Conservation (phyloP, 2,888 invertebrate genomes). For the Drosophila anomelani region DNA sequence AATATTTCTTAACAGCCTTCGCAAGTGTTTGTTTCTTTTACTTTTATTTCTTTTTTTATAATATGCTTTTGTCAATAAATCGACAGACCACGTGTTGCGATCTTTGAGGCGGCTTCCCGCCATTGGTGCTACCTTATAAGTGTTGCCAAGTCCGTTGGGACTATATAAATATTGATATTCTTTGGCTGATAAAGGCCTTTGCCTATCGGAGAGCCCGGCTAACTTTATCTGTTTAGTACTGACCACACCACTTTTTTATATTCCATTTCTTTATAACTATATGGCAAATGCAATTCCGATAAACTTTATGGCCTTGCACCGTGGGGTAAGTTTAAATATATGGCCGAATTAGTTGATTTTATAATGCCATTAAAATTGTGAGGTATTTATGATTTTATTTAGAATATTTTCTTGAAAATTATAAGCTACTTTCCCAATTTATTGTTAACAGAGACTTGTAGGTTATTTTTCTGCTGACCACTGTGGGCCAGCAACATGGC, state of each 20-base stretch:
- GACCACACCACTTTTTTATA: constrained; percentile 28
- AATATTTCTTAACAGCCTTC: constrained; percentile 54
- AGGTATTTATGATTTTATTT: not conserved
- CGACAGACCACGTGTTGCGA: constrained; percentile 37
- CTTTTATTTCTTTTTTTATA: not conserved
- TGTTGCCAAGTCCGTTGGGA: constrained; percentile 36
- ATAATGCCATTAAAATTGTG: not conserved
- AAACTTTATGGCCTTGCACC: constrained; percentile 24
- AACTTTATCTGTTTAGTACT: constrained; percentile 41
- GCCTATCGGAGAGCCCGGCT: constrained; percentile 15
- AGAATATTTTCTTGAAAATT: not conserved
- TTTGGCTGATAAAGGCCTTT: constrained; percentile 27
- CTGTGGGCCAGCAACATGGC: constrained; percentile 25
- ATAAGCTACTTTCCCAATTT: not conserved
- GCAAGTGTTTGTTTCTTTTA: constrained; percentile 47
- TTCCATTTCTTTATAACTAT: constrained; percentile 39
- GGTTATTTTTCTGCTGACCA: constrained; percentile 1
- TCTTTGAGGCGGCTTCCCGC: constrained; percentile 1
- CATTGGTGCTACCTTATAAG: constrained; percentile 6
- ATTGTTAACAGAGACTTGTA: not conserved
- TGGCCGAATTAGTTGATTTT: too few relatives aligned
- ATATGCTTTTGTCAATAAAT: constrained; percentile 9
- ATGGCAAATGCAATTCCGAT: constrained; percentile 37
- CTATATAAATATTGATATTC: constrained; percentile 40
- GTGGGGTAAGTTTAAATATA: constrained; percentile 1